These are phyloP conservation scores for Anaspis maculata DNA, from an alignment of 2,888 invertebrate genomes.

Conservation along the genomic window DNA sequence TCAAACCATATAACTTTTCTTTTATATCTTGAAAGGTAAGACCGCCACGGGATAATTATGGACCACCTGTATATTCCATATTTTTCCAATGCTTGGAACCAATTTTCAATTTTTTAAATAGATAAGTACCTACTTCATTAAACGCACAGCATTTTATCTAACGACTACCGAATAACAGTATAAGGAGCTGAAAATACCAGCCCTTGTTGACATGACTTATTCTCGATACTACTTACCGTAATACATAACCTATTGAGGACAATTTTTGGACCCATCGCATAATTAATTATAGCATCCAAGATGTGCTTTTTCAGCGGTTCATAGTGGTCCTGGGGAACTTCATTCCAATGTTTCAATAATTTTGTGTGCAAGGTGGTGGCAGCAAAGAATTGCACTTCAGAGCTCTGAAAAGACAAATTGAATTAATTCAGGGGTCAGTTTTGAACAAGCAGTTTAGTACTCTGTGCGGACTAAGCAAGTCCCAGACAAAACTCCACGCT, in stretches of 20 bases:
- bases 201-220: not conserved
- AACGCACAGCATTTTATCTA: no score
- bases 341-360: constrained; percentile 78
- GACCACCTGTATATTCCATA: no score
- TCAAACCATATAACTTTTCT: no score
- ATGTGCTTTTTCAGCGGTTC: constrained; percentile 68
- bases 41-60: no score
- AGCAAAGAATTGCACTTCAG: constrained; percentile 90
- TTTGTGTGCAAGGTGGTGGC: constrained; percentile 86
- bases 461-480: constrained; percentile 72
- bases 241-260: constrained; percentile 82
- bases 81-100: no score
- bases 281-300: constrained; percentile 66
- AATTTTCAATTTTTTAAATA: no score
- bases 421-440: constrained; percentile 1
- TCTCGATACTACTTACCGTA: constrained; percentile 55
- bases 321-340: constrained; percentile 74
- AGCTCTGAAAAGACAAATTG: constrained; percentile 49
- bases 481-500: constrained; percentile 92
- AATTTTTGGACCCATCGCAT: constrained; percentile 74
- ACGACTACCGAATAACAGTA: no score
- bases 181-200: no score
- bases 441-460: constrained; percentile 41
- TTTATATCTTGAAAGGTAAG: no score
- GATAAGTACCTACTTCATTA: no score